Evolutionary conservation across 2,888 invertebrate species (phyloP), one percentile per base, ranked within the genome.

Genomic region (Phortica magna): DNA sequence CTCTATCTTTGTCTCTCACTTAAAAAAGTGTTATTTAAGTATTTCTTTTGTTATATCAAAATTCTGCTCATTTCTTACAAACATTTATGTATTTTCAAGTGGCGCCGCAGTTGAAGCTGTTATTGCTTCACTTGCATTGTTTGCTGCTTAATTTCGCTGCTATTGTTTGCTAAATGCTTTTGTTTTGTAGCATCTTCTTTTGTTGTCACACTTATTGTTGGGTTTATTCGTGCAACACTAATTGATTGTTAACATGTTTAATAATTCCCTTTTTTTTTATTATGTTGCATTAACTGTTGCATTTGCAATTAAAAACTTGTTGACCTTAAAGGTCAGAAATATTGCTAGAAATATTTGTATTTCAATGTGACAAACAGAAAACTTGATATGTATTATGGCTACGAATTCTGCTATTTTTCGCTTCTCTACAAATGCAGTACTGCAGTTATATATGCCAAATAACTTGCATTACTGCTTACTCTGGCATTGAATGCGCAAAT

Each of bases 191-290:
- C 9, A 6, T 9, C 48, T 12, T 0, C 10, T 48, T 48, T 48
- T 14, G 14, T 14, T 48, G 9, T 79, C 74, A 77, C 57, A 72
- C 76, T 74, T 76, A 82, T 83, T 84, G 83, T 83, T 79, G 71
- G 65, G 70, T 78, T 73, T 78, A 81, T 73, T 81, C 76, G 76
- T 85, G 83, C 79, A 80, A 79, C 78, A 83, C 82, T 85, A 87
- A 88, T 85, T 85, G 88, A 88, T 87, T 88, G 88, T 80, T 84
- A 48, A 14, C 48, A 48, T 48, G 48, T 14, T 48, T 48, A 9
- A 4, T 65, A 31, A 65, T 31, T 61, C 17, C 55, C 7, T 48
- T 48, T 48, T 48, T 2, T 5, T 48, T 6, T 12, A 7, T 9
- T 48, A 3, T 48, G 43, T 12, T 14, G 9, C 48, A 48, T 31